Evolutionary conservation across 2,797 vertebrate species (phyloP).

Genomic region (Anguilla marmorata): DNA sequence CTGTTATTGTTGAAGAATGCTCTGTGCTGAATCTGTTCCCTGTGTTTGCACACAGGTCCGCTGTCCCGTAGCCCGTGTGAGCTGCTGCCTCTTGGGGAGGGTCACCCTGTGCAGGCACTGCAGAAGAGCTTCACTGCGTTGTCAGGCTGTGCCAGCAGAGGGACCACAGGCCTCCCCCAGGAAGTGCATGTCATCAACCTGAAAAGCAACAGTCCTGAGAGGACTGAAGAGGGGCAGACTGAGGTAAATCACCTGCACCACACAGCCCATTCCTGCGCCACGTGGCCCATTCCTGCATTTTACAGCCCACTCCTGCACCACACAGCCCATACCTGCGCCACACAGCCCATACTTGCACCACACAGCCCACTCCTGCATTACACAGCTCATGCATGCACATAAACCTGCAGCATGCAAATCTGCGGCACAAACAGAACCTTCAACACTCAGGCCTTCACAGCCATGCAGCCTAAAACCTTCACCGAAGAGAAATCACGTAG

Average conservation of each 20-base stretch:
- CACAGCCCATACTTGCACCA: background rate
- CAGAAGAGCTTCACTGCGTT: conserved; percentile 84
- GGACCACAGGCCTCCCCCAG: conserved; percentile 78
- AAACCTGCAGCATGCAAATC: background rate
- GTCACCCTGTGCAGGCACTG: conserved; percentile 88
- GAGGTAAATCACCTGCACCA: conserved; percentile 58
- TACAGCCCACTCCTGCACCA: background rate
- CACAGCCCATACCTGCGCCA: background rate
- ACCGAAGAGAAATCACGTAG: background rate
- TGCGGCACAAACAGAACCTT: background rate
- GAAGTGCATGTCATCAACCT: conserved; percentile 96
- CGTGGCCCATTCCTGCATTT: background rate
- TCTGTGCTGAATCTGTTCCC: background rate
- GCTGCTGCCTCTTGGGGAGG: conserved; percentile 77
- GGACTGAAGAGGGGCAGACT: conserved; percentile 45
- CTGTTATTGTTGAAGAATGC: background rate
- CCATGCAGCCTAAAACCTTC: background rate
- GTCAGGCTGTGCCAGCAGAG: conserved; percentile 92
- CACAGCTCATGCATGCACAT: background rate
- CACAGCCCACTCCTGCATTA: background rate
- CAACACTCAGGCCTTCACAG: background rate
- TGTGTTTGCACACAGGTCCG: conserved; percentile 70
- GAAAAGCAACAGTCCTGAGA: conserved; percentile 69
- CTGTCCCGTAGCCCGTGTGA: conserved; percentile 78
- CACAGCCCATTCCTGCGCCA: background rate